A percentile compares a stretch with the other conserved stretches of the same genome.
phyloP scores from a whole-genome alignment of 1,140 invertebrate genomes.

The Zaprionus tsacasi region DNA sequence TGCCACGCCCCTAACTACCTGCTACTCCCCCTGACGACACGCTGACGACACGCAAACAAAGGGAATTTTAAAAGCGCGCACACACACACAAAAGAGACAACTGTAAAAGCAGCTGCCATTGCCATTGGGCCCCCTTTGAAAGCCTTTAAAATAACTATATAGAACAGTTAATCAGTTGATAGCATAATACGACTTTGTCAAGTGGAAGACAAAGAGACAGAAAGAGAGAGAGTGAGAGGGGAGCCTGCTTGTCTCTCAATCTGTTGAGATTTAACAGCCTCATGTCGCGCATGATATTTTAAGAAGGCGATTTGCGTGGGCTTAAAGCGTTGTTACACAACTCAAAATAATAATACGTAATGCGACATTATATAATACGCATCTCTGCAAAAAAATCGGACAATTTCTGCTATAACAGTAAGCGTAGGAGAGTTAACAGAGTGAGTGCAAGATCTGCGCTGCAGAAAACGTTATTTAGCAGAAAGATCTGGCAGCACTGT shows the following conservation, averaged over 20 bases:
- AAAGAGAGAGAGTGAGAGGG: background rate
- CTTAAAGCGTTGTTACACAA: no score
- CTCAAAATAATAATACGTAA: no score
- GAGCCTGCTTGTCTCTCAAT: background rate
- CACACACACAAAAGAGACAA: background rate
- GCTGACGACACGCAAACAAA: conserved; percentile 13
- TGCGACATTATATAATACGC: no score
- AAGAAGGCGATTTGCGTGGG: background rate
- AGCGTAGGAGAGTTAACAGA: background rate
- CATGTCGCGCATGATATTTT: background rate
- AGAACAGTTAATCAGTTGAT: conserved; percentile 9
- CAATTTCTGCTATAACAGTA: no score
- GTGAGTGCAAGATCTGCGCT: background rate
- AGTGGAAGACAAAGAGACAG: background rate
- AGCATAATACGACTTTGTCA: background rate
- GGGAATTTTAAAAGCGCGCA: conserved; percentile 12
- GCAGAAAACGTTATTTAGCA: no score
- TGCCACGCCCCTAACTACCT: background rate
- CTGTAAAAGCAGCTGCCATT: background rate
- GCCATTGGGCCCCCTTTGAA: background rate
- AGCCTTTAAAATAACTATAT: conserved; percentile 9
- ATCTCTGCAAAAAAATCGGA: no score
- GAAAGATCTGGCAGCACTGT: no score
- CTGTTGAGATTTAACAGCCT: background rate
- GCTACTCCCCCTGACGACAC: background rate